These are phyloP conservation scores for Chymomyza procnemis DNA, from an alignment of 2,888 invertebrate species.

Conservation along the genomic window DNA sequence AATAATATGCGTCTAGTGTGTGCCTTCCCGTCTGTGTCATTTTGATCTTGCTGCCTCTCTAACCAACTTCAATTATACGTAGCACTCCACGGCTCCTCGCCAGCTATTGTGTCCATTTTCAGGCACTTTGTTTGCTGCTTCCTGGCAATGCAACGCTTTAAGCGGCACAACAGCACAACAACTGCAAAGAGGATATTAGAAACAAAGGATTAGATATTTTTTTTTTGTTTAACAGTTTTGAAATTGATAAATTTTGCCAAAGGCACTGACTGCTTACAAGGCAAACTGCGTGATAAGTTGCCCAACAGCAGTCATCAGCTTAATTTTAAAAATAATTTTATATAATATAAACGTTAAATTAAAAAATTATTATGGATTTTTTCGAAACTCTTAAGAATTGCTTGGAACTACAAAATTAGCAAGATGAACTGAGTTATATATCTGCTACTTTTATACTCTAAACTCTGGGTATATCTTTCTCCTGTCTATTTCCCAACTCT, in stretches of 20 bases:
- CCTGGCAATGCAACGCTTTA: neutral
- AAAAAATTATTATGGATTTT: too few relatives aligned
- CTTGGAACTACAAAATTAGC: too few relatives aligned
- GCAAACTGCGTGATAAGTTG: neutral
- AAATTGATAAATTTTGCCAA: neutral
- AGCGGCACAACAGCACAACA: neutral
- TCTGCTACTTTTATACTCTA: too few relatives aligned
- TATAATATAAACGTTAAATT: too few relatives aligned
- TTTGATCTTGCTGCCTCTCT: slow-evolving; percentile 4
- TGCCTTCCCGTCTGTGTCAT: slow-evolving; percentile 3
- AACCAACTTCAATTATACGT: slow-evolving; percentile 1
- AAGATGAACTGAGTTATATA: too few relatives aligned
- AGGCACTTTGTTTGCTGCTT: neutral
- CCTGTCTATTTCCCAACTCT: too few relatives aligned
- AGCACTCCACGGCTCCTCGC: neutral
- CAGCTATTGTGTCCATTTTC: neutral
- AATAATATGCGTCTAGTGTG: slow-evolving; percentile 34
- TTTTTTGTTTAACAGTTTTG: neutral
- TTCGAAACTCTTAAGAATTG: too few relatives aligned
- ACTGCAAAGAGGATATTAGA: neutral
- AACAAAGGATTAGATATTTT: neutral
- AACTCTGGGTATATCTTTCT: too few relatives aligned
- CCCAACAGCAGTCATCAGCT: too few relatives aligned
- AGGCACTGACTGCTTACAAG: neutral
- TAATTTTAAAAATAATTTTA: too few relatives aligned